Base-by-base conservation (phyloP, 2,797 vertebrate species). In the Ceyx erithaca region DNA sequence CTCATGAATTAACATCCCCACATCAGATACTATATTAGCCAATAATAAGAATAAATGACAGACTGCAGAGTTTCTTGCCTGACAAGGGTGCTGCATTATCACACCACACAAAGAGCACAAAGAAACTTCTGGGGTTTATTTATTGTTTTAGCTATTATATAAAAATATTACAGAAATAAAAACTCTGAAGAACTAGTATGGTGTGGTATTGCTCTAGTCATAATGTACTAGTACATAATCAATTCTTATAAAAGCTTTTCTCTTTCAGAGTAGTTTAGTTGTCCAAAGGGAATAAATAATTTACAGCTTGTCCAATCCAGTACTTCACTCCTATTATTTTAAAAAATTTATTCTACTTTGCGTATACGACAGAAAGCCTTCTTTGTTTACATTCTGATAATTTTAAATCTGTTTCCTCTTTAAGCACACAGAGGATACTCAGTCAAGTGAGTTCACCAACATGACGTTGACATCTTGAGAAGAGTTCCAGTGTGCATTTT, bases 131-230 rank as follows among this genome's bases (percentile, higher is more conserved):
- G 52, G 21, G 23, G 10, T 87, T 91, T 97, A 97, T 97, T 98
- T 97, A 97, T 96, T 96, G 93, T 93, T 94, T 93, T 76, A 81
- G 93, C 94, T 85, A 93, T 97, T 97, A 96, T 73, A 92, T 85
- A 94, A 97, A 98, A 97, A 97, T 97, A 97, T 96, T 97, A 94
- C 92, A 94, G 96, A 97, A 96, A 97, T 97, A 97, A 98, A 98
- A 97, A 90, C 90, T 90, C 89, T 91, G 91, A 94, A 96, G 90
- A 90, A 94, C 88, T 96, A 96, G 95, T 86, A 94, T 76, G 89
- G 93, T 96, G 77, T 95, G 77, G 94, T 68, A 95, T 93, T 93
- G 93, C 85, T 95, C 90, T 90, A 96, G 96, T 81, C 89, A 96
- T 93, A 95, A 96, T 94, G 90, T 79, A 79, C 89, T 95, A 95